These are phyloP conservation scores for Archips crataeganus DNA, from an alignment of 2,888 invertebrate species.

Conservation along the genomic window DNA sequence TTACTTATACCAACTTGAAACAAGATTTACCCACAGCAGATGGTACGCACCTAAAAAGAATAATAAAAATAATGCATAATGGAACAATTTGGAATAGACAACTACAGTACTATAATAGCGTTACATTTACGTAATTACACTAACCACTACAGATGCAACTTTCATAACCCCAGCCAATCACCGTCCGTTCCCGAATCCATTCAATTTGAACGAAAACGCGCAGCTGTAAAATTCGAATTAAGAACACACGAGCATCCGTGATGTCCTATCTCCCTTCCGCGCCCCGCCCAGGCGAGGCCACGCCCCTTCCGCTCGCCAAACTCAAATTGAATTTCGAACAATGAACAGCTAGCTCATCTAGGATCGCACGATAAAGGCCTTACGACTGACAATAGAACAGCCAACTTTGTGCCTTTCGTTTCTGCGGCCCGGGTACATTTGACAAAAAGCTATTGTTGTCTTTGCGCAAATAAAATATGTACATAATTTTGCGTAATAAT, in stretches of 20 bases:
- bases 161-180: constrained; percentile 2
- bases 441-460: constrained; percentile 2
- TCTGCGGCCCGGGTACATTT: constrained; percentile 17
- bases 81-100: not conserved
- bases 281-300: constrained; percentile 74
- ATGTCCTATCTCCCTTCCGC: constrained; percentile 77
- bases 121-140: constrained; percentile 6
- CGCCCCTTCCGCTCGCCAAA: constrained; percentile 77
- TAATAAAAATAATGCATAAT: not conserved
- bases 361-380: constrained; percentile 44
- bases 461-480: not conserved
- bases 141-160: constrained; percentile 7
- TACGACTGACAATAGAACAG: constrained; percentile 15
- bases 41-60: not conserved
- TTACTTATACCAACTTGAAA: not conserved
- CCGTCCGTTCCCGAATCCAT: constrained; percentile 16
- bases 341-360: constrained; percentile 52
- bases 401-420: constrained; percentile 7
- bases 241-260: constrained; percentile 52
- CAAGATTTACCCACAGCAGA: not conserved
- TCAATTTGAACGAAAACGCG: constrained; percentile 38
- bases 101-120: not conserved
- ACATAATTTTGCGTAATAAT: too few relatives aligned
- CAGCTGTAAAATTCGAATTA: constrained; percentile 54
- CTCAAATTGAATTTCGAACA: constrained; percentile 71